Percentiles rank a stretch among this genome's conserved stretches.
Evolutionary conservation across 2,888 invertebrate species (phyloP).

Genomic region (Lymantria dispar): DNA sequence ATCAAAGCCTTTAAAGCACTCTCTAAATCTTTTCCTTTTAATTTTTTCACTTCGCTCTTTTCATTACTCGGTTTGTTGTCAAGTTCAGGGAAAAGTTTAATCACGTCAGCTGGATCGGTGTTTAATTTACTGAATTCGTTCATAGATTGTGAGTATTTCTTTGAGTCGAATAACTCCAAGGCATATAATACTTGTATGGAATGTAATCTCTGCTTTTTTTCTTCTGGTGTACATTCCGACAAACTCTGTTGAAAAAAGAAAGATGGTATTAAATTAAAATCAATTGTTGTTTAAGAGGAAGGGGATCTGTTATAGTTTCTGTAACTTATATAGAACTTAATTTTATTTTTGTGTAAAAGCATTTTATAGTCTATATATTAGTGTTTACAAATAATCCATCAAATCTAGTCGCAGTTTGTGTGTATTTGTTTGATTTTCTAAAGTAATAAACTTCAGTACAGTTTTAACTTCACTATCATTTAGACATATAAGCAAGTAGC

Average conservation of each 20-base stretch:
- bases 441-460: too few relatives aligned
- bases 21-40: slow-evolving; percentile 93
- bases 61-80: slow-evolving; percentile 75
- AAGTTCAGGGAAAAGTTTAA: slow-evolving; percentile 95
- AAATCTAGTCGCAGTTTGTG: too few relatives aligned
- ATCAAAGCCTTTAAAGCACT: slow-evolving; percentile 94
- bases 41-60: slow-evolving; percentile 57
- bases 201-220: slow-evolving; percentile 90
- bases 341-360: too few relatives aligned
- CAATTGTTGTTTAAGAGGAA: too few relatives aligned
- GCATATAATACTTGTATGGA: slow-evolving; percentile 96
- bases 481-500: too few relatives aligned
- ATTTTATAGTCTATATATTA: too few relatives aligned
- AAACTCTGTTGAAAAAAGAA: slow-evolving; percentile 83
- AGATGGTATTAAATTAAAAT: background rate
- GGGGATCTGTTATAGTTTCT: too few relatives aligned
- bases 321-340: too few relatives aligned
- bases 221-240: slow-evolving; percentile 90
- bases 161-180: slow-evolving; percentile 94
- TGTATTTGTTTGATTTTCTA: too few relatives aligned
- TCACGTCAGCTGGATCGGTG: slow-evolving; percentile 97
- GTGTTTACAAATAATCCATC: too few relatives aligned
- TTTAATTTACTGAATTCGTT: slow-evolving; percentile 93
- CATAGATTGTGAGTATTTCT: slow-evolving; percentile 95
- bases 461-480: too few relatives aligned